Base-by-base conservation (phyloP, 2,113 vertebrate genomes). In the Condylura cristata region DNA sequence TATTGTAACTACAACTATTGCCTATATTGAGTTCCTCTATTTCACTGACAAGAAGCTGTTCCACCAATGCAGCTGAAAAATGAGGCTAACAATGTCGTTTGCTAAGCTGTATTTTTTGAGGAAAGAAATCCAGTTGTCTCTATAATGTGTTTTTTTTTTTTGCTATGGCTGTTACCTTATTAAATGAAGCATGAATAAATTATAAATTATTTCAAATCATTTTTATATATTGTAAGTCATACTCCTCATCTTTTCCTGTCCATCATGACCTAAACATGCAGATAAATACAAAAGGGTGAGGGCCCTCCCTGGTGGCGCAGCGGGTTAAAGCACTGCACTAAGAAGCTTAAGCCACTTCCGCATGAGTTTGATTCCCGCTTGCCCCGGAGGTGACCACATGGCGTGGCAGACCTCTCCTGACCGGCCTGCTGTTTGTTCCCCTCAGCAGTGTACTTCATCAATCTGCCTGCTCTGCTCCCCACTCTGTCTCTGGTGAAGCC, bases 1-100 rank as follows among this genome's bases (percentile, higher is more conserved):
- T 96, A 97, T 82, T 97, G 75, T 95, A 98, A 96, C 81, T 96
- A 95, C 82, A 96, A 98, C 94, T 96, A 61, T 96, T 97, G 56
- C 75, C 97, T 97, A 83, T 95, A 96, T 90, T 91, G 44, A 74
- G 56, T 94, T 60, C 72, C 26, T 96, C 72, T 82, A 9, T 41
- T 44, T 78, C 68, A 28, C 48, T 97, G 96, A 95, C 95, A 96
- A 92, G 44, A 90, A 91, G 96, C 93, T 95, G 17, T 95, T 96
- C 89, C 84, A 96, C 96, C 95, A 96, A 80, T 60, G 44, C 86
- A 94, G 89, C 87, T 97, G 92, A 96, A 95, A 96, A 93, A 48
- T 10, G 63, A 48, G 16, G 37, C 5, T 76, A 37, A 76, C 39
- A 87, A 89, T 89, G 76, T 90, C 89, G 65, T 84, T 96, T 84